Conservation (phyloP, 2,888 invertebrate genomes). For the Sphaerophoria taeniata region DNA sequence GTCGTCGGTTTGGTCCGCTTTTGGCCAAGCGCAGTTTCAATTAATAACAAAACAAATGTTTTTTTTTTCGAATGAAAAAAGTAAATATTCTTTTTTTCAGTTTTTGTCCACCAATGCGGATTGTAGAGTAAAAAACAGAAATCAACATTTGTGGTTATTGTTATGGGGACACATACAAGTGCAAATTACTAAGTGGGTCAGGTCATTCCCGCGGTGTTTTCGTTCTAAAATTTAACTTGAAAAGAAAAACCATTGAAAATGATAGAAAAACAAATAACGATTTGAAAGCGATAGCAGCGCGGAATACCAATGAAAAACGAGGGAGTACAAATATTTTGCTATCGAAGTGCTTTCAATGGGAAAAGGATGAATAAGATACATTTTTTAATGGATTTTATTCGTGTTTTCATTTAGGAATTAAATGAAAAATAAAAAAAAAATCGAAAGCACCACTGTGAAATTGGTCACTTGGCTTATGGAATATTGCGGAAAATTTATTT, state of each 20-base stretch:
- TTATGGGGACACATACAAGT: slow-evolving; percentile 59
- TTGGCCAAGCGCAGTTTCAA: slow-evolving; percentile 61
- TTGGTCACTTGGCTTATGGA: slow-evolving; percentile 59
- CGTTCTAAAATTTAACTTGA: not conserved
- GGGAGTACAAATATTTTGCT: slow-evolving; percentile 4
- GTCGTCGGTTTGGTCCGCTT: not conserved
- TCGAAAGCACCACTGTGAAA: slow-evolving; percentile 43
- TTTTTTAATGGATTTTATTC: slow-evolving; percentile 14
- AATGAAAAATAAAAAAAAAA: slow-evolving; percentile 15
- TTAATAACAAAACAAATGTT: slow-evolving; percentile 67
- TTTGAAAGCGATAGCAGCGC: slow-evolving; percentile 9
- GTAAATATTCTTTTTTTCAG: slow-evolving; percentile 8
- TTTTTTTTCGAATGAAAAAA: slow-evolving; percentile 48
- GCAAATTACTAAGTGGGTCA: slow-evolving; percentile 71
- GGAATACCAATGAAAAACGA: slow-evolving; percentile 15
- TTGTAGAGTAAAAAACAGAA: slow-evolving; percentile 61
- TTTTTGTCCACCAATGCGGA: slow-evolving; percentile 44
- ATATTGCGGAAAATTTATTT: not conserved
- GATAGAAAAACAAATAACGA: not conserved
- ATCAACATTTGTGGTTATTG: slow-evolving; percentile 73
- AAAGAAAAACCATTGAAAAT: not conserved
- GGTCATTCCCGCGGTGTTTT: slow-evolving; percentile 56
- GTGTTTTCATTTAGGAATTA: not conserved
- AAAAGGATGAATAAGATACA: slow-evolving; percentile 18
- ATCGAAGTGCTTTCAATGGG: slow-evolving; percentile 18